Evolutionary conservation across 1,140 invertebrate genomes (phyloP).

Genomic region (Drosophila bipectinata): DNA sequence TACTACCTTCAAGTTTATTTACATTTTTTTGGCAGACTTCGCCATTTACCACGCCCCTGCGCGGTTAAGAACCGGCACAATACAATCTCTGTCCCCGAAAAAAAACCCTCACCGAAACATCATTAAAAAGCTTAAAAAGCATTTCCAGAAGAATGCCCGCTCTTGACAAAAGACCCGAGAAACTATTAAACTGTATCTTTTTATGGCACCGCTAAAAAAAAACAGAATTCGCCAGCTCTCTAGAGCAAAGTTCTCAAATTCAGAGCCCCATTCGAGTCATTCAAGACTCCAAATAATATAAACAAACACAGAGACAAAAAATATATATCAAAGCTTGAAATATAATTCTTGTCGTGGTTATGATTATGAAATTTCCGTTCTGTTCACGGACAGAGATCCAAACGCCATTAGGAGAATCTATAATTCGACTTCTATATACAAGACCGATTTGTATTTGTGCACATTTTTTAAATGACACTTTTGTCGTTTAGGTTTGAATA

Average conservation of each 20-base stretch:
- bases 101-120: constrained; percentile 39
- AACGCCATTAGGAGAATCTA: constrained; percentile 25
- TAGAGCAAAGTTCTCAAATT: constrained; percentile 25
- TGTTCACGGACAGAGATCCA: constrained; percentile 42
- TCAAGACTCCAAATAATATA: constrained; percentile 43
- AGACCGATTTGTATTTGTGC: background rate
- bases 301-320: constrained; percentile 18
- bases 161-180: constrained; percentile 20
- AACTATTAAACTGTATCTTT: constrained; percentile 75
- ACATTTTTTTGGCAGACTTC: background rate
- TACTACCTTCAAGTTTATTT: constrained; percentile 21
- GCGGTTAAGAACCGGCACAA: constrained; percentile 39
- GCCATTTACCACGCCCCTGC: constrained; percentile 32
- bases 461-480: no score
- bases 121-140: constrained; percentile 51
- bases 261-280: constrained; percentile 57
- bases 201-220: constrained; percentile 66
- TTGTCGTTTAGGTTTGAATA: constrained; percentile 39
- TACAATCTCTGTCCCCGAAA: constrained; percentile 37
- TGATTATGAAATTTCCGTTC: constrained; percentile 77
- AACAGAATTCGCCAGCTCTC: constrained; percentile 49
- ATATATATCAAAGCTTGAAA: constrained; percentile 21
- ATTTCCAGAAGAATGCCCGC: constrained; percentile 16
- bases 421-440: constrained; percentile 13
- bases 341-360: constrained; percentile 54